Percentiles rank a stretch among this genome's conserved stretches.
Conservation (phyloP, 2,888 invertebrate genomes). For the Anoncus sp. region DNA sequence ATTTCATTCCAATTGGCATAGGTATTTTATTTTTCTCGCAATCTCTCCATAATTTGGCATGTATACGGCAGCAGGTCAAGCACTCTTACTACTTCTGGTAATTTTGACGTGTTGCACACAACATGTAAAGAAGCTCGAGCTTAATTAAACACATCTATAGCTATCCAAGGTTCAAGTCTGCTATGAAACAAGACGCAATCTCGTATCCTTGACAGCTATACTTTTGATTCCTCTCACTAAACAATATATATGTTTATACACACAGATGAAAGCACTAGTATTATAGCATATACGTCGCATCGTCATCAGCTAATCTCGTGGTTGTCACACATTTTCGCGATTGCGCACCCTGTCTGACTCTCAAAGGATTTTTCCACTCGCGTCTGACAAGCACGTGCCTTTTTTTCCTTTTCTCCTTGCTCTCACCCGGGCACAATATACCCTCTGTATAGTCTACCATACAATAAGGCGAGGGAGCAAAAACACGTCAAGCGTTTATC, state of each 20-base stretch:
- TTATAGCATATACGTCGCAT: background rate
- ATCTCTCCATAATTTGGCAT: no score
- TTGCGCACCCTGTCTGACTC: constrained; percentile 35
- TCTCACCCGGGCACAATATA: constrained; percentile 28
- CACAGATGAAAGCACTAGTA: background rate
- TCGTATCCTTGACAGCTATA: background rate
- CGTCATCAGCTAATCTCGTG: constrained; percentile 45
- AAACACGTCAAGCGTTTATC: constrained; percentile 70
- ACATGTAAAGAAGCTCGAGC: no score
- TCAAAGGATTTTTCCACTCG: constrained; percentile 55
- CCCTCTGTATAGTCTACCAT: constrained; percentile 22
- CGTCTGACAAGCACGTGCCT: constrained; percentile 52
- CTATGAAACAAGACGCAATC: background rate
- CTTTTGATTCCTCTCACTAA: background rate
- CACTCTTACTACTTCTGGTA: no score
- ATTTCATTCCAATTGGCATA: no score
- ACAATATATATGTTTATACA: background rate
- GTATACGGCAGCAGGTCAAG: no score
- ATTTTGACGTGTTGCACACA: no score
- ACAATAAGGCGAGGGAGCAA: constrained; percentile 46
- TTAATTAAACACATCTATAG: no score
- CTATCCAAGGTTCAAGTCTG: constrained; percentile 22
- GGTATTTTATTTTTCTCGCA: no score
- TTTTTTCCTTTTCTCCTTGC: constrained; percentile 26
- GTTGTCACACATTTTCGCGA: constrained; percentile 34